Conservation (phyloP, 2,113 vertebrate species). For the Neogobius melanostomus region DNA sequence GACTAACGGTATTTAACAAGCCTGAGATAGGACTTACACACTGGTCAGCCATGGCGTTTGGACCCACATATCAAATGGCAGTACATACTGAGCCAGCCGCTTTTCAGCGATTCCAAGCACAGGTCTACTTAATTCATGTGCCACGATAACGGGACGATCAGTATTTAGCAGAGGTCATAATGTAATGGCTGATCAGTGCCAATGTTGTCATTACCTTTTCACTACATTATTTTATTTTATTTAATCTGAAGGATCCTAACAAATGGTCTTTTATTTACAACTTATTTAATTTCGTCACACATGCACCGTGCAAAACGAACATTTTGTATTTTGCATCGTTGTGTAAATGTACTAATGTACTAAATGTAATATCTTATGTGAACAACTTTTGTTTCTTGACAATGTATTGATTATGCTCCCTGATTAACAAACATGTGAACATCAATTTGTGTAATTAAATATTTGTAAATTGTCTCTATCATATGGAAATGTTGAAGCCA, state of each 20-base stretch:
- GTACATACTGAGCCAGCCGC: too few species aligned
- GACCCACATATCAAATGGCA: background rate
- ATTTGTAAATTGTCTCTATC: slow-evolving; percentile 47
- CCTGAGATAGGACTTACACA: slow-evolving; percentile 65
- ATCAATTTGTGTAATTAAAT: slow-evolving; percentile 7
- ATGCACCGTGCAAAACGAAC: slow-evolving; percentile 32
- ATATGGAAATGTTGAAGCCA: slow-evolving; percentile 26
- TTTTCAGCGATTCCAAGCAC: too few species aligned
- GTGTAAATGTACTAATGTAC: slow-evolving; percentile 66
- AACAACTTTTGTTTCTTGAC: slow-evolving; percentile 41
- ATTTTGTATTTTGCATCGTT: slow-evolving; percentile 50
- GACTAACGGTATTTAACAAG: slow-evolving; percentile 61
- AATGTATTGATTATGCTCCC: slow-evolving; percentile 27
- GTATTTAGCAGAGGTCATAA: background rate
- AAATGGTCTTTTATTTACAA: slow-evolving; percentile 45
- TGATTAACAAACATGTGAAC: slow-evolving; percentile 28
- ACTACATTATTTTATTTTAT: slow-evolving; percentile 70
- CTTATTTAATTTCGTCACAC: slow-evolving; percentile 29
- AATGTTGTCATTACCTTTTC: slow-evolving; percentile 30
- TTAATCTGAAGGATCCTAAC: slow-evolving; percentile 56
- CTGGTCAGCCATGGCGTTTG: background rate
- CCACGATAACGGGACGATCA: background rate
- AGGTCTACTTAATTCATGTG: background rate
- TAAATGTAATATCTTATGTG: slow-evolving; percentile 42
- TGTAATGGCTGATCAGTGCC: slow-evolving; percentile 1